Evolutionary conservation across 2,888 invertebrate species (phyloP).

Genomic region (Conus canariensis): DNA sequence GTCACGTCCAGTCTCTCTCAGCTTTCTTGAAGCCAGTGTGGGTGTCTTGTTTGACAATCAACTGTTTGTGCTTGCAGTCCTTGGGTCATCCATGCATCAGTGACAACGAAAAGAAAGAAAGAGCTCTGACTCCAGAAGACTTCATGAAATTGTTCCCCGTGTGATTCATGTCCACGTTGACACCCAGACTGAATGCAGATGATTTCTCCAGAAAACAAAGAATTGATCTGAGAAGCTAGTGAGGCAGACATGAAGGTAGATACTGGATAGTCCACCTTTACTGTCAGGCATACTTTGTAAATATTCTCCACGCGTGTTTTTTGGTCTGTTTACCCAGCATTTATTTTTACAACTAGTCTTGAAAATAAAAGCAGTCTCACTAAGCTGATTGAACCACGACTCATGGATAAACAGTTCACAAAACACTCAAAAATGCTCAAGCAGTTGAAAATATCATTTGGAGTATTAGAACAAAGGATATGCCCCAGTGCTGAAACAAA

Average conservation of each 20-base stretch:
- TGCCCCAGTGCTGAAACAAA: background rate
- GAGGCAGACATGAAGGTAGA: background rate
- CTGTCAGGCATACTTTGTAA: background rate
- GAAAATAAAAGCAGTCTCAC: background rate
- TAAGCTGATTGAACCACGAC: too few species aligned
- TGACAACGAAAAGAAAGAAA: slow-evolving; percentile 56
- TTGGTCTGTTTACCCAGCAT: background rate
- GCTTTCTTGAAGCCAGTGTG: background rate
- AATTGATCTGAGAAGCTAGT: background rate
- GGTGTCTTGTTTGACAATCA: background rate
- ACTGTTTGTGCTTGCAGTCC: slow-evolving; percentile 59
- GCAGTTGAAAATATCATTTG: too few species aligned
- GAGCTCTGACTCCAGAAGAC: slow-evolving; percentile 63
- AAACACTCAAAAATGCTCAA: too few species aligned
- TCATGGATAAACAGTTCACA: too few species aligned
- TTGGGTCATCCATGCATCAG: slow-evolving; percentile 71
- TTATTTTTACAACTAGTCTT: background rate
- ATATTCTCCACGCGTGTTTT: background rate
- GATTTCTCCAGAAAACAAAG: background rate
- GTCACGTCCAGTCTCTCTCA: too few species aligned
- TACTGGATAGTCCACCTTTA: background rate
- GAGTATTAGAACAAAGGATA: too few species aligned
- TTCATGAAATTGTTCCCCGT: slow-evolving; percentile 67
- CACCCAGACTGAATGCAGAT: background rate
- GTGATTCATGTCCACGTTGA: slow-evolving; percentile 2